Conservation (phyloP, 1,140 invertebrate genomes). For the Telenomus remus region DNA sequence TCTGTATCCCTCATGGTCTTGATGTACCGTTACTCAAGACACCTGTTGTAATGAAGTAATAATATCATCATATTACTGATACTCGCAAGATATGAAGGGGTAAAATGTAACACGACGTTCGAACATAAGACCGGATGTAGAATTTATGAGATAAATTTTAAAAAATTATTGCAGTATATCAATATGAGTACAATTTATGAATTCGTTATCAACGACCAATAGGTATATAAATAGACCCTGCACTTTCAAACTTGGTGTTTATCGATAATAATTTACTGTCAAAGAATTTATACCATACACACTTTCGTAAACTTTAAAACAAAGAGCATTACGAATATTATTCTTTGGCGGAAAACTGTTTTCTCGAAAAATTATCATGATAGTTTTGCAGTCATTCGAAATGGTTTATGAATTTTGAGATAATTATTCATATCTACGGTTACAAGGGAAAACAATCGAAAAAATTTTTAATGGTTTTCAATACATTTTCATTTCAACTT, state of each 20-base stretch:
- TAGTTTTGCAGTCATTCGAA: too few relatives aligned
- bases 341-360: too few relatives aligned
- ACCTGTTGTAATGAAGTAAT: conserved; percentile 38
- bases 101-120: conserved; percentile 38
- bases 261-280: neutral
- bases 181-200: conserved; percentile 35
- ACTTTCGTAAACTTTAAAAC: too few relatives aligned
- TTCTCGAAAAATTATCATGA: too few relatives aligned
- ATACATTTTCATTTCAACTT: too few relatives aligned
- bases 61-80: conserved; percentile 41
- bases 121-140: conserved; percentile 20
- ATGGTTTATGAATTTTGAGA: too few relatives aligned
- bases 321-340: too few relatives aligned
- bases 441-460: too few relatives aligned
- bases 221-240: conserved; percentile 24
- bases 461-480: too few relatives aligned
- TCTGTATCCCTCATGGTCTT: conserved; percentile 28
- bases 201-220: conserved; percentile 27
- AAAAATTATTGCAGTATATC: conserved; percentile 16
- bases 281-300: neutral
- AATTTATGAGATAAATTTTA: conserved; percentile 40
- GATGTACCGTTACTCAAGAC: conserved; percentile 31
- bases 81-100: conserved; percentile 42
- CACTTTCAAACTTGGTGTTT: conserved; percentile 28
- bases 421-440: too few relatives aligned